Percentiles rank a stretch among this genome's conserved stretches.
These are phyloP conservation scores for Pyrgilauda ruficollis DNA, from an alignment of 2,113 vertebrate species.

Conservation along the genomic window DNA sequence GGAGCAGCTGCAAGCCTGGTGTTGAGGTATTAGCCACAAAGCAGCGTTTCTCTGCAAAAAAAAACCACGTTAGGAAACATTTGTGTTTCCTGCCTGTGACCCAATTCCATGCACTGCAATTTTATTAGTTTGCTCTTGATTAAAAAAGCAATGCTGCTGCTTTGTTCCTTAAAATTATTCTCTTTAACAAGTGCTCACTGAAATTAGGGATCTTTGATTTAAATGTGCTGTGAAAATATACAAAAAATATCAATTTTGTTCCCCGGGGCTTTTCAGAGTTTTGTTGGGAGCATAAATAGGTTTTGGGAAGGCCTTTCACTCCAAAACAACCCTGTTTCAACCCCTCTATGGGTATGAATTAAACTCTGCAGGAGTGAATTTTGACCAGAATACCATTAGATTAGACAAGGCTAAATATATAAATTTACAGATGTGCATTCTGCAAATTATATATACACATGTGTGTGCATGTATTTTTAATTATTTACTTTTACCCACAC, in stretches of 20 bases:
- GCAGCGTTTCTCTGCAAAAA: not conserved
- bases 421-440: not conserved
- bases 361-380: not conserved
- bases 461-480: not conserved
- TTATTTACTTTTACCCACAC: not conserved
- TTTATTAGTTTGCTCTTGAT: not conserved
- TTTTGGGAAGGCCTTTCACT: not conserved
- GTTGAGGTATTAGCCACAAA: not conserved
- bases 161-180: not conserved
- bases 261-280: not conserved
- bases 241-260: fast-evolving
- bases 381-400: not conserved
- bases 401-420: not conserved
- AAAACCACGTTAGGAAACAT: not conserved
- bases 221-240: not conserved
- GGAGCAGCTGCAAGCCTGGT: not conserved
- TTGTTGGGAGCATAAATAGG: not conserved
- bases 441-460: not conserved
- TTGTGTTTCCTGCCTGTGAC: not conserved
- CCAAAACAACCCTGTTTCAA: not conserved
- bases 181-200: not conserved
- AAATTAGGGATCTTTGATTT: not conserved
- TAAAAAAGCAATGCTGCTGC: not conserved
- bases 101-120: not conserved
- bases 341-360: not conserved